Evolutionary conservation across 2,888 invertebrate species (phyloP).

Genomic region (Drosophila putrida): DNA sequence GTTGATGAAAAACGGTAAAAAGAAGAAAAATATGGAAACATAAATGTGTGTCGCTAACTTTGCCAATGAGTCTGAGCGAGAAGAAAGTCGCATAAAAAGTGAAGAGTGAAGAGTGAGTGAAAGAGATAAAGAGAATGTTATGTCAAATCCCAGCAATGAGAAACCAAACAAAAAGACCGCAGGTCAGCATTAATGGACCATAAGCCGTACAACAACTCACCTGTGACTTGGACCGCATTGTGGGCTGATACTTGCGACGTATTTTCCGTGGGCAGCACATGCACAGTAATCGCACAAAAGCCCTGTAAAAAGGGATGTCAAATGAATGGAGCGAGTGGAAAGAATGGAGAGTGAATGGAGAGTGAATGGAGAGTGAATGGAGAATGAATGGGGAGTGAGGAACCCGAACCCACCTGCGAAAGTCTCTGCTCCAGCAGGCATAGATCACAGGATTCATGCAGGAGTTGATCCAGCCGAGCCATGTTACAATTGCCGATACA

Average conservation of each 20-base stretch:
- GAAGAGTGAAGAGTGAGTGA: constrained; percentile 23
- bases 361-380: no score
- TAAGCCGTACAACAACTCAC: constrained; percentile 86
- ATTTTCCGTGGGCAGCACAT: constrained; percentile 94
- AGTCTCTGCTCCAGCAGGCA: constrained; percentile 99
- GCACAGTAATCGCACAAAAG: constrained; percentile 96
- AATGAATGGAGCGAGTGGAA: not conserved
- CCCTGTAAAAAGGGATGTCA: constrained; percentile 88
- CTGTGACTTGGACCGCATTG: constrained; percentile 94
- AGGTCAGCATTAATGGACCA: constrained; percentile 23
- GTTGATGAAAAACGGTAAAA: constrained; percentile 29
- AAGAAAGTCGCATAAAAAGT: constrained; percentile 7
- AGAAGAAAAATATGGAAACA: constrained; percentile 3
- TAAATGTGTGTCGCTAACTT: constrained; percentile 28
- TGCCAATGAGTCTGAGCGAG: constrained; percentile 11
- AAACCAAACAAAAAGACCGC: constrained; percentile 28
- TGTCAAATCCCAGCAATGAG: constrained; percentile 35
- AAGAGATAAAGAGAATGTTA: constrained; percentile 14
- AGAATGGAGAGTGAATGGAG: not conserved
- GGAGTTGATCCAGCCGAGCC: constrained; percentile 98
- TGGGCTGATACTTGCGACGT: constrained; percentile 92
- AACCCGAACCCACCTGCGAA: constrained; percentile 91
- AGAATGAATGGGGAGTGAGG: no score
- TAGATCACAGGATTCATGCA: constrained; percentile 99
- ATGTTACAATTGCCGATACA: constrained; percentile 94